These are phyloP conservation scores for Ceyx melanurus DNA, from an alignment of 2,113 vertebrate species.

Conservation along the genomic window DNA sequence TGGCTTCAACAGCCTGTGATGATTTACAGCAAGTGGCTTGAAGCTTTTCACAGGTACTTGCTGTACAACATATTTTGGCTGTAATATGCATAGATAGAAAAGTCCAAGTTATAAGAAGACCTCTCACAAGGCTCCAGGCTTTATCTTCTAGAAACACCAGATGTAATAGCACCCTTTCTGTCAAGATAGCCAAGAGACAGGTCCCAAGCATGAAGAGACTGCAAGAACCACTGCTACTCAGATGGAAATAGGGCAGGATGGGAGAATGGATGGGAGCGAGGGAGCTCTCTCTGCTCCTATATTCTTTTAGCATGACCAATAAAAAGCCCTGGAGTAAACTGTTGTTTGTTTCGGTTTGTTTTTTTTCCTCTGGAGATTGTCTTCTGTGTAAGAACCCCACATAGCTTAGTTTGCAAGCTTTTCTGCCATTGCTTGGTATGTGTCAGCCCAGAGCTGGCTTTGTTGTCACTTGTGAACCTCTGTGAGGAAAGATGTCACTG, in stretches of 20 bases:
- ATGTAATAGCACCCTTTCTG: accelerated
- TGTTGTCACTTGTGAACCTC: neutral
- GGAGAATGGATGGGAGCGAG: accelerated
- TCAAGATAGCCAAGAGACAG: neutral
- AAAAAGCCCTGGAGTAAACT: neutral
- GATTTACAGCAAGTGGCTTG: conserved; percentile 12
- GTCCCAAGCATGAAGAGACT: neutral
- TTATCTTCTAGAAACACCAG: neutral
- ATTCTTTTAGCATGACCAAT: neutral
- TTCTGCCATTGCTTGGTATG: neutral
- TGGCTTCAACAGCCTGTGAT: neutral
- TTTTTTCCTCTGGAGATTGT: neutral
- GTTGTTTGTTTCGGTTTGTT: neutral
- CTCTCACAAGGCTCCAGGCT: neutral
- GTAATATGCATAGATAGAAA: neutral
- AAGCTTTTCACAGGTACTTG: neutral
- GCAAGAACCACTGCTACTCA: neutral
- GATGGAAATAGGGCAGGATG: accelerated
- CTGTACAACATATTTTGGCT: neutral
- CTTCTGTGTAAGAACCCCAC: neutral
- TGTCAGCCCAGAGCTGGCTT: neutral
- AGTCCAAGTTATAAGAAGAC: neutral
- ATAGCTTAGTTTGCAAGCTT: neutral
- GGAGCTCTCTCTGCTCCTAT: neutral
- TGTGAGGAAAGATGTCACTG: neutral